Base-by-base conservation (phyloP, 2,113 vertebrate species). In the Neotoma lepida region DNA sequence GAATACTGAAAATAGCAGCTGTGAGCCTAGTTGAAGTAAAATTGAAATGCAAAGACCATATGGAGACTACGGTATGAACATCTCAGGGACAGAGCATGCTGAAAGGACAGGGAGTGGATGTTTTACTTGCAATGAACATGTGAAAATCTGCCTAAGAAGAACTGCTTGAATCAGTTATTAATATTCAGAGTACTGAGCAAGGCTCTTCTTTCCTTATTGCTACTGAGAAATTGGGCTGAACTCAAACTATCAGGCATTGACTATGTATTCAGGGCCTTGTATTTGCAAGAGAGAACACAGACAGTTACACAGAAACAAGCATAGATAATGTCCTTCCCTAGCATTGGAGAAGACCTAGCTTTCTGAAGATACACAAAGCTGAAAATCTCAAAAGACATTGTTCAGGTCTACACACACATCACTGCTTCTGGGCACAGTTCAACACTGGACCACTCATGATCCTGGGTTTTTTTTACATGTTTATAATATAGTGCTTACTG, bases 81-180 rank as follows among this genome's bases (percentile, higher is more conserved):
- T 76, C 49, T 73, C 54, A 71, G 58, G 24, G 80, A 49, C 15
- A 41, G 35, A 12, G 4, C 81, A 4, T 68, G 44, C 44, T 90
- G 77, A 86, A 89, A 87, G 26, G 56, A 51, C n/a, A 33, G 81
- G 85, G 93, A 88, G 51, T 6, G 18, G 56, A 78, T 51, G 26
- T 89, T 96, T 93, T 33, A 93, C 87, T 2, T 49, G 6, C n/a
- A 87, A 54, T 63, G 44, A 87, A 26, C 78, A 91, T 88, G 80
- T 76, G 56, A 89, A 93, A 94, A 85, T 86, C 22, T 94, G 58
- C 94, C 39, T 58, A 61, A 93, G 86, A 91, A 24, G 56, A 96
- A 87, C 0, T 90, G 44, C 33, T 58, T 93, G 15, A 71, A 87
- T 82, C 26, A 64, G 28, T 86, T 90, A 49, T 77, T 44, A 94